Evolutionary conservation across 1,140 invertebrate species (phyloP), one percentile per base, ranked within the genome.

Genomic region (Eupeodes corollae): DNA sequence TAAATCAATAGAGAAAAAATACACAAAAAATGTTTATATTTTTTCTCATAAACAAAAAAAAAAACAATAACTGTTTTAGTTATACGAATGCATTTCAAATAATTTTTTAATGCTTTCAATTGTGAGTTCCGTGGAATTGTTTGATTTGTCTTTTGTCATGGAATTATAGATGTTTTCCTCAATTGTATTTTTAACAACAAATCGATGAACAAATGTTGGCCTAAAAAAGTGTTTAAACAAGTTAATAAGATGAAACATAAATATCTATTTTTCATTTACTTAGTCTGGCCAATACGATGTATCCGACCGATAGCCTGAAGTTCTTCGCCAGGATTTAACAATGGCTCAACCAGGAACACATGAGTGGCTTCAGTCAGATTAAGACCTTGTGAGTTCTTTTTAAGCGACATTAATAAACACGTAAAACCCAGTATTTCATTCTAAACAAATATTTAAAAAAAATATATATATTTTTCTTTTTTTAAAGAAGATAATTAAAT

Each of bases 311-410:
- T 80, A 5, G 86, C 86, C 70, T 90, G 86, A 5, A 80, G 58
- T 56, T 88, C 84, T 52, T 83, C 79, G 2, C 78, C 81, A 11
- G 78, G 75, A 67, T 87, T 85, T 0, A 89, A 66, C 31, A 86
- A 73, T 0, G 86, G 86, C 56, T 90, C 86, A 6, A 84, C 76
- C 5, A 90, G 69, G 19, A 90, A 71, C 0, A 89, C 79, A 68
- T 89, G 84, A 11, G 78, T 83, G 2, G 86, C 86, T 69, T 90
- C 86, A 21, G 79, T 82, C 26, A 90, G 63, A 68, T 89, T 90
- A 1, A 90, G 61, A 0, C 86, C 86, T 67, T 89, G 88, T 0
- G 80, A 70, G 12, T 85, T 86, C 42, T 75, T 75, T 47, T 72
- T 67, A 8, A 88, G 67, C 0, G 83, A 82, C 54, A 89, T 66